These are phyloP conservation scores for Anser cygnoides DNA, from an alignment of 2,113 vertebrate species.

Conservation along the genomic window DNA sequence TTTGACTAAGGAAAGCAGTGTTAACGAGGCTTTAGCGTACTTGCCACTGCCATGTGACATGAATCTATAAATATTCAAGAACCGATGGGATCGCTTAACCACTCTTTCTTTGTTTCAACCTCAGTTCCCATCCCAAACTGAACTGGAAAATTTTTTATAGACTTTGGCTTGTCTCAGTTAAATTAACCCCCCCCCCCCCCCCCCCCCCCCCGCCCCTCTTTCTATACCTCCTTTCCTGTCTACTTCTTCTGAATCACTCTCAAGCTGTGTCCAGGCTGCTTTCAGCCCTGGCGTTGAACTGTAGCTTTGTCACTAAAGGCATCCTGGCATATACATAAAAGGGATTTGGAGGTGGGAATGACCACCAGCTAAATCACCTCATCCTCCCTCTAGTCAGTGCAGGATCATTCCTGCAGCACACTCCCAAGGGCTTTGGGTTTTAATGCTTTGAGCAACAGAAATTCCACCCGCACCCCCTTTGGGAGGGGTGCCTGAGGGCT, in stretches of 20 bases:
- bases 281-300: background rate
- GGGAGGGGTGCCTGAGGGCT: slow-evolving; percentile 11
- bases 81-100: slow-evolving; percentile 28
- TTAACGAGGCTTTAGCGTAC: slow-evolving; percentile 20
- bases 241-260: slow-evolving; percentile 37
- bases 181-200: background rate
- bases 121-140: slow-evolving; percentile 35
- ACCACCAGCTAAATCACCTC: slow-evolving; percentile 56
- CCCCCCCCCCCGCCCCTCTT: background rate
- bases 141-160: slow-evolving; percentile 46
- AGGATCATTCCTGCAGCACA: background rate
- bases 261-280: background rate
- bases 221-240: slow-evolving; percentile 61
- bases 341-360: slow-evolving; percentile 52
- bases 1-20: background rate
- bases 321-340: slow-evolving; percentile 50
- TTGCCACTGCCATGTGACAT: slow-evolving; percentile 21
- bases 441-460: slow-evolving; percentile 38
- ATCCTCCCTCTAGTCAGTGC: background rate
- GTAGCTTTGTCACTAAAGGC: slow-evolving; percentile 36
- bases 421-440: slow-evolving; percentile 20
- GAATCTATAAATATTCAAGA: slow-evolving; percentile 32
- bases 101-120: slow-evolving; percentile 28
- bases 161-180: slow-evolving; percentile 35
- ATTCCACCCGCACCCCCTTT: slow-evolving; percentile 27